A percentile compares a stretch with the other conserved stretches of the same genome.
Conservation (phyloP, 2,888 invertebrate species). For the Drosophila infuscata region DNA sequence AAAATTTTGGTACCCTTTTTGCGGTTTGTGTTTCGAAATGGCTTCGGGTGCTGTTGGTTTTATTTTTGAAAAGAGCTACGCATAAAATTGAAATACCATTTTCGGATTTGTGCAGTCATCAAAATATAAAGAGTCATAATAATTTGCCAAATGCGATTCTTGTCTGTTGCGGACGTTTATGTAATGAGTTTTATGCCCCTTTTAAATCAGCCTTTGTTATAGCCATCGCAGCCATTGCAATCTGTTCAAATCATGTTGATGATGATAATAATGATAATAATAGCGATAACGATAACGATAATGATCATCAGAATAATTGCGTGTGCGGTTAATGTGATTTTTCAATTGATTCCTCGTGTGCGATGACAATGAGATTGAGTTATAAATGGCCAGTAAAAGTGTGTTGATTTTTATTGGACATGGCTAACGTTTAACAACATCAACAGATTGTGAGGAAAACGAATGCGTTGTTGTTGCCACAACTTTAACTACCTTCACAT, state of each 20-base stretch:
- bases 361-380: constrained; percentile 55
- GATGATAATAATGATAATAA: constrained; percentile 12
- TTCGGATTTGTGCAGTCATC: constrained; percentile 44
- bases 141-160: constrained; percentile 71
- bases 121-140: constrained; percentile 59
- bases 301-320: constrained; percentile 55
- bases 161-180: constrained; percentile 69
- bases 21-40: constrained; percentile 45
- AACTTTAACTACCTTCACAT: not conserved
- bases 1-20: constrained; percentile 35
- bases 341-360: constrained; percentile 67
- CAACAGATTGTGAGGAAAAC: constrained; percentile 36
- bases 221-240: constrained; percentile 26
- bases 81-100: constrained; percentile 61
- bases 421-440: constrained; percentile 36
- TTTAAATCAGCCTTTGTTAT: constrained; percentile 44
- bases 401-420: constrained; percentile 62
- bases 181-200: constrained; percentile 69
- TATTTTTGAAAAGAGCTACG: constrained; percentile 24
- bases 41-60: constrained; percentile 43
- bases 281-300: constrained; percentile 6
- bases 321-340: constrained; percentile 69
- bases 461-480: no score
- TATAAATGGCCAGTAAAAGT: constrained; percentile 64
- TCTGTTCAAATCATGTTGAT: constrained; percentile 32